Evolutionary conservation across 2,888 invertebrate genomes (phyloP), one percentile per base, ranked within the genome.

Genomic region (Stenchaetothrips biformis): DNA sequence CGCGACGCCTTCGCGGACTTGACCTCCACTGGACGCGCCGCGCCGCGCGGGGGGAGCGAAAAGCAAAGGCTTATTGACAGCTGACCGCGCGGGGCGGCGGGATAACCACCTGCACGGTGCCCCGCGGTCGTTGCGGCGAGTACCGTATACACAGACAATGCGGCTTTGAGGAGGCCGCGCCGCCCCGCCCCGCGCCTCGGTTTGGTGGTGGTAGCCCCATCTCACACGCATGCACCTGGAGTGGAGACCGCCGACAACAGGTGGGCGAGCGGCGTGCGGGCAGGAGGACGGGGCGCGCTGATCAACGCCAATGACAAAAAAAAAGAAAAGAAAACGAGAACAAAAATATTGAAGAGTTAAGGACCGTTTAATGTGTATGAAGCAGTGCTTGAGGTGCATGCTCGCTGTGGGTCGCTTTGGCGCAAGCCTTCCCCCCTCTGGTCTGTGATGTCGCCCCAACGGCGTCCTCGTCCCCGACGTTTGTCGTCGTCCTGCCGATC

Each of bases 161-260:
- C 53, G 21, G 67, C 67, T 74, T 74, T 74, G 67, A 74, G 25
- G 67, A 25, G 67, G 67, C 67, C 25, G 67, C 67, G 7, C 25
- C 67, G 21, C 25, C 67, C 67, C 25, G 25, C 67, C 25, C 67
- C 67, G 67, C 67, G 67, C 67, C 21, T 7, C 67, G 59, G 37
- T 37, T 37, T 37, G 37, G 37, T 37, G 37, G 37, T 37, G 53
- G 53, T 18, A 13, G 53, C 16, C 53, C 53, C 16, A 13, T 13
- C 53, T 53, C 67, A 7, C 67, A 74, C 67, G 67, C 67, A 74
- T 21, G 25, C 67, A 74, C 67, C 67, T 74, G 67, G 21, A 25
- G n/a, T 16, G 16, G 53, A 13, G 53, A 25, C 25, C 25, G 67
- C 37, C 37, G 37, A 37, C 67, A 74, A 74, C 67, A 74, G 67